A percentile compares a stretch with the other conserved stretches of the same genome.
phyloP scores from a whole-genome alignment of 2,797 vertebrate genomes.

The Pipistrellus nathusii region DNA sequence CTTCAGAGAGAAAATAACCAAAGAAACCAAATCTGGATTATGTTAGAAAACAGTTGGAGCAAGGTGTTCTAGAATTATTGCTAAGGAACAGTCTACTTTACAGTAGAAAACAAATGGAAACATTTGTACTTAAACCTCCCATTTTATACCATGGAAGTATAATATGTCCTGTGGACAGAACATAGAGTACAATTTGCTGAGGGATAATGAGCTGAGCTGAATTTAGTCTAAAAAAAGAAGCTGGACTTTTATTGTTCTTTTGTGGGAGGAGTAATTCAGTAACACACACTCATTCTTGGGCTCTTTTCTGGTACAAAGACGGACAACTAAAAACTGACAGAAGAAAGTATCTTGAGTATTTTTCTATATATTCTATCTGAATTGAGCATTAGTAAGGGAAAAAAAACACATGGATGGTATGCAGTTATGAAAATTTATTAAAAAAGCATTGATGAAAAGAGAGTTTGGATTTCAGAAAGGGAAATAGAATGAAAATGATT shows the following conservation, averaged over 20 bases:
- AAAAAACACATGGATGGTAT: not conserved
- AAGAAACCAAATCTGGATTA: not conserved
- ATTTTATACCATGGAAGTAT: not conserved
- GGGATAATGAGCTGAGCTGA: not conserved
- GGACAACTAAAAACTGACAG: conserved; percentile 35
- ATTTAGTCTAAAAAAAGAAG: conserved; percentile 39
- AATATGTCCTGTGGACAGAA: not conserved
- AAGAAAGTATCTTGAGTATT: conserved; percentile 25
- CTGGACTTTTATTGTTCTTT: conserved; percentile 19
- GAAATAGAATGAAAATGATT: not conserved
- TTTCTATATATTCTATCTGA: not conserved
- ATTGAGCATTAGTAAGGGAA: not conserved
- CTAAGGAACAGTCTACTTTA: not conserved
- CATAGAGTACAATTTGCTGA: conserved; percentile 5
- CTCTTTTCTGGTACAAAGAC: not conserved
- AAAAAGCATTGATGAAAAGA: not conserved
- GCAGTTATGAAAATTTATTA: not conserved
- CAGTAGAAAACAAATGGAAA: not conserved
- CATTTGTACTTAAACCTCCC: not conserved
- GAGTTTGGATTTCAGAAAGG: conserved; percentile 27
- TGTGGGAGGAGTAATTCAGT: not conserved
- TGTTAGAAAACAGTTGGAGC: not conserved
- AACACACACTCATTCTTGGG: not conserved
- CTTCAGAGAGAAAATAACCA: not conserved
- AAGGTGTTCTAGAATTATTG: not conserved